Evolutionary conservation across 2,888 invertebrate species (phyloP).

Genomic region (Blomia tropicalis): DNA sequence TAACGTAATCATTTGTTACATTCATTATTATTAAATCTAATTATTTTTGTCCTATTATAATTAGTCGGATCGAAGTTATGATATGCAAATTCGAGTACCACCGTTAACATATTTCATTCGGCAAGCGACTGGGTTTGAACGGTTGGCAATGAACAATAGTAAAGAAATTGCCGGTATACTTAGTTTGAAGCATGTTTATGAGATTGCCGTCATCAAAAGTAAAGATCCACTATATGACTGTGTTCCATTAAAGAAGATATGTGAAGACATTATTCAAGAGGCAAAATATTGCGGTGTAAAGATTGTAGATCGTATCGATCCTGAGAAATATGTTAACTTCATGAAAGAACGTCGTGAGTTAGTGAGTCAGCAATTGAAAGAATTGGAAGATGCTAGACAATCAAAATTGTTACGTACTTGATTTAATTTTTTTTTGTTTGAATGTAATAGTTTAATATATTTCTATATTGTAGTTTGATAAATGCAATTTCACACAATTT

Average conservation of each 20-base stretch:
- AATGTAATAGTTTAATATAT: neutral
- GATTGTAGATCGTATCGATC: slow-evolving; percentile 56
- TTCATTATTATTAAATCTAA: neutral
- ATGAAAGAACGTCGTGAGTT: slow-evolving; percentile 53
- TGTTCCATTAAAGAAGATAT: slow-evolving; percentile 52
- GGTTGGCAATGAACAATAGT: slow-evolving; percentile 44
- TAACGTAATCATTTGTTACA: slow-evolving; percentile 39
- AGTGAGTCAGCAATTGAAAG: slow-evolving; percentile 55
- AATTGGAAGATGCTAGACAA: slow-evolving; percentile 64
- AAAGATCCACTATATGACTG: slow-evolving; percentile 58
- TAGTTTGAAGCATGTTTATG: slow-evolving; percentile 84
- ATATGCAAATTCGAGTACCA: slow-evolving; percentile 65
- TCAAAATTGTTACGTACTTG: slow-evolving; percentile 67
- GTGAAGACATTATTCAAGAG: slow-evolving; percentile 56
- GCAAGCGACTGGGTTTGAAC: slow-evolving; percentile 79
- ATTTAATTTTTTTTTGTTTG: neutral
- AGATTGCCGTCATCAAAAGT: slow-evolving; percentile 91
- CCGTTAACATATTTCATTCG: slow-evolving; percentile 73
- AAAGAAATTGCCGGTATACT: slow-evolving; percentile 67
- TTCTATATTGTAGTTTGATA: neutral
- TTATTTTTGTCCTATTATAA: slow-evolving; percentile 23
- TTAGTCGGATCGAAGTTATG: slow-evolving; percentile 61
- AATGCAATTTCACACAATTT: too few relatives aligned
- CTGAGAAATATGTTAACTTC: slow-evolving; percentile 64
- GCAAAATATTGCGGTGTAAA: slow-evolving; percentile 69